A percentile compares a stretch with the other conserved stretches of the same genome.
Evolutionary conservation across 1,140 invertebrate genomes (phyloP).

Genomic region (Drosophila ohnishii): DNA sequence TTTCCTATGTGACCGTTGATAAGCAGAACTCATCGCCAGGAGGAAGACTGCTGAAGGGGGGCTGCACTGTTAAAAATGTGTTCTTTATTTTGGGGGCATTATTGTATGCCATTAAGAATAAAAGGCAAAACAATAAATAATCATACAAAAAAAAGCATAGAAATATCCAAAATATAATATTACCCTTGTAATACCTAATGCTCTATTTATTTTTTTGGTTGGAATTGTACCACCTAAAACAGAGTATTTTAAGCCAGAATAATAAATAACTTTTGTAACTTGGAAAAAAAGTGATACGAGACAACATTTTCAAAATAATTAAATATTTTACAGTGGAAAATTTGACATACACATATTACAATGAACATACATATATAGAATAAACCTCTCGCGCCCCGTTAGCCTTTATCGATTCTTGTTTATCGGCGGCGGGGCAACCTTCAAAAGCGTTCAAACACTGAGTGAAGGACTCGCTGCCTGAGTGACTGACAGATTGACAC

Average conservation of each 20-base stretch:
- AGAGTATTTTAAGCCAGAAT: too few species aligned
- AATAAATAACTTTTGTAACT: too few species aligned
- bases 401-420: conserved; percentile 63
- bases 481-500: conserved; percentile 54
- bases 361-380: conserved; percentile 10
- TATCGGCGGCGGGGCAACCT: conserved; percentile 49
- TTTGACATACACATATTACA: background rate
- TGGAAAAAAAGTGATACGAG: too few species aligned
- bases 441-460: conserved; percentile 40
- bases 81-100: too few species aligned
- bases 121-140: too few species aligned
- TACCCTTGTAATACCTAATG: too few species aligned
- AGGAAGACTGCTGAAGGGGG: background rate
- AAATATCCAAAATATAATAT: too few species aligned
- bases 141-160: too few species aligned
- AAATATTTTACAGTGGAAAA: background rate
- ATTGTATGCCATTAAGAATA: too few species aligned
- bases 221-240: too few species aligned
- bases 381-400: conserved; percentile 37
- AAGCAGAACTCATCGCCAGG: conserved; percentile 24
- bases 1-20: conserved; percentile 47
- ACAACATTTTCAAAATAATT: background rate
- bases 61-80: background rate
- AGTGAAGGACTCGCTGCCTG: conserved; percentile 30
- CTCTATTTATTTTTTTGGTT: too few species aligned